Base-by-base conservation (phyloP, 2,113 vertebrate genomes). In the Oxygymnocypris stewartii region DNA sequence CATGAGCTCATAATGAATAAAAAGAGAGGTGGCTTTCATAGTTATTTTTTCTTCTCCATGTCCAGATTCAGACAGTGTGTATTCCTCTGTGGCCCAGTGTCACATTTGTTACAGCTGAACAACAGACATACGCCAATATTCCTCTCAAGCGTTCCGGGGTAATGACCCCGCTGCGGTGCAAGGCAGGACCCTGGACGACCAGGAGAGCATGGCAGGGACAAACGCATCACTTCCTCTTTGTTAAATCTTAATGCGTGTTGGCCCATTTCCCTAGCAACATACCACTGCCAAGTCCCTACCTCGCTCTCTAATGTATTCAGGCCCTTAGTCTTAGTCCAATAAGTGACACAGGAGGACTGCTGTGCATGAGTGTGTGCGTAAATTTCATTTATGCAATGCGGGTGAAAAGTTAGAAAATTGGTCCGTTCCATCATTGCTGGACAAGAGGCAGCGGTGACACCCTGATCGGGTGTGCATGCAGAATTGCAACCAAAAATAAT, bases 401-500 rank as follows among this genome's bases (percentile, higher is more conserved):
- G 96, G 96, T 96, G 94, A 96, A 94, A 96, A 93, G 93, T 95
- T 89, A 95, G 95, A 95, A 96, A 97, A 98, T 97, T 97, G 96
- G 96, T 94, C 95, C 94, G 94, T 97, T 98, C 96, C 95, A 97
- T 99, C 97, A 97, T 88, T 96, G 95, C 94, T 88, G 94, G 94
- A 95, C 86, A 91, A 95, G 93, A 91, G 94, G 94, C 95, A 94
- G 94, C 94, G 94, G 96, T 97, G 97, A 97, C 95, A 96, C 94
- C 80, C 94, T 95, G 96, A 98, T 99, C 98, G 97, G 97, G 97
- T 97, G 96, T 96, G 96, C 95, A 94, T 97, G 96, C 96, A 97
- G 97, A 98, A 98, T 98, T 95, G 94, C 94, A 95, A 94, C 96
- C 96, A 95, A 96, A 98, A 98, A 98, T 97, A 97, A 97, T 96